Conservation (phyloP, 2,797 vertebrate species). For the Epinephelus malabaricus region DNA sequence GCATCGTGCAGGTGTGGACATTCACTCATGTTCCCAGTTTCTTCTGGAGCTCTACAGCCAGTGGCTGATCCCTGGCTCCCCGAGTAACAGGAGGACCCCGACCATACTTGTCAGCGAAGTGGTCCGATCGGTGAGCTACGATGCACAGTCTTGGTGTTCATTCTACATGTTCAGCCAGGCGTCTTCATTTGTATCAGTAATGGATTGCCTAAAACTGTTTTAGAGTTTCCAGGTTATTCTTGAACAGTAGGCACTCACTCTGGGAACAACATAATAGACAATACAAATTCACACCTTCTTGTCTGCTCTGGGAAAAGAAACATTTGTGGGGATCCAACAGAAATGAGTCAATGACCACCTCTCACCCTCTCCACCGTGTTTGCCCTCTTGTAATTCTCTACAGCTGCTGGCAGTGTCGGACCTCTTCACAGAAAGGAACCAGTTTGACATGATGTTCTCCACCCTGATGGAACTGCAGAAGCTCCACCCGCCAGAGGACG, state of each 20-base stretch:
- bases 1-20: conserved; percentile 97
- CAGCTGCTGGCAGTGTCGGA: conserved; percentile 98
- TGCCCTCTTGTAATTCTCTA: not conserved
- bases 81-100: conserved; percentile 91
- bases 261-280: not conserved
- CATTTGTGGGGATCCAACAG: not conserved
- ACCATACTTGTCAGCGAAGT: conserved; percentile 96
- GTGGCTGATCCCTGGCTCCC: conserved; percentile 94
- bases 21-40: conserved; percentile 99
- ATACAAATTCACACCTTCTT: not conserved
- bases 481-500: conserved; percentile 95
- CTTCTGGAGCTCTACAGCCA: conserved; percentile 97
- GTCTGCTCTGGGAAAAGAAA: not conserved
- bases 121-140: conserved; percentile 93
- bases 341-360: not conserved
- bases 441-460: conserved; percentile 99
- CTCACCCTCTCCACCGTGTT: not conserved
- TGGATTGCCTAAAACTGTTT: not conserved
- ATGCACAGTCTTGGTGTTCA: not conserved
- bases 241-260: not conserved
- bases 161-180: not conserved
- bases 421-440: conserved; percentile 97
- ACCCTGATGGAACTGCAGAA: conserved; percentile 94
- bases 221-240: not conserved
- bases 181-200: not conserved